Base-by-base conservation (phyloP, 2,113 vertebrate genomes). In the Suncus etruscus region DNA sequence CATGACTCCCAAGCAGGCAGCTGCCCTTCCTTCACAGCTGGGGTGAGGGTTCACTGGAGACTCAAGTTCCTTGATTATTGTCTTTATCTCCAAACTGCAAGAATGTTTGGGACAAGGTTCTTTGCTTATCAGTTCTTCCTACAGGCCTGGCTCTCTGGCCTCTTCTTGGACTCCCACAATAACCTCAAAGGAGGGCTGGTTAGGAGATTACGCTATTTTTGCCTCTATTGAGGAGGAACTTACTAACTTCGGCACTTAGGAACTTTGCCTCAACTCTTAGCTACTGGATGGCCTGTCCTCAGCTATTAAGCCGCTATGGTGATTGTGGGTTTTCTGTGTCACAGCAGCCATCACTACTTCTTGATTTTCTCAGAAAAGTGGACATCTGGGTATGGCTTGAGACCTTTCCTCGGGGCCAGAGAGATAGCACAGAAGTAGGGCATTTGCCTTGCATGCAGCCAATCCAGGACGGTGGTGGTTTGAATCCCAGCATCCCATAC, bases 61-160 rank as follows among this genome's bases (percentile, higher is more conserved):
- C 58, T 61, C 58, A 15, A 61, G 58, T 93, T 69, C 45, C 86
- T 80, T 80, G 87, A 88, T 94, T 69, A 69, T 83, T 79, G 76
- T 58, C 66, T 45, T 79, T 8, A 10, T 22, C 54, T 27, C 68
- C 48, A 58, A 87, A 76, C 27, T 69, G 68, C 83, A 88, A 83
- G 76, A 61, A 69, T 39, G 18, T 61, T 79, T 73, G 32, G 69
- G 74, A 73, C 54, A 32, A 20, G 65, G 79, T 11, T 85, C 24
- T 72, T 8, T 0, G 15, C n/a, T 61, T 29, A 87, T 8, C 50
- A 90, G 66, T 18, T n/a, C 12, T 48, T 50, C 61, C 45, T 54
- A 50, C 70, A 93, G 54, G 45, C 54, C 63, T 29, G 70, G 50
- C 8, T 83, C 80, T 91, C 85, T 32, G 72, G 58, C 24, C 3